Evolutionary conservation across 2,888 invertebrate genomes (phyloP), one percentile per base, ranked within the genome.

Genomic region (Gibbula magus): DNA sequence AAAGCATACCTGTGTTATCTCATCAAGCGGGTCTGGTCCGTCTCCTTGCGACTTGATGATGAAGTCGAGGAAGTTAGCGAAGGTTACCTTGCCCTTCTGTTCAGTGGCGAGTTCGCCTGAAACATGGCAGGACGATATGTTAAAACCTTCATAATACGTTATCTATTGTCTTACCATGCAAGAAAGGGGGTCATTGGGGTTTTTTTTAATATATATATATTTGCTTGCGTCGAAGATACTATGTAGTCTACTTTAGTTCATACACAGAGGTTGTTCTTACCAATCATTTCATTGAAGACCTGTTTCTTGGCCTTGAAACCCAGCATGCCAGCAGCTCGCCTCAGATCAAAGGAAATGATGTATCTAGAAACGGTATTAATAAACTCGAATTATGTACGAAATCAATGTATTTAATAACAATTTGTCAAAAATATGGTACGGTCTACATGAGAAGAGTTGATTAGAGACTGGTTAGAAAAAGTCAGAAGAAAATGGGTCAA

Each of bases 11-110:
- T 88, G 87, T 66, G 84, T 81, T 1, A 88, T 86, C 67, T 88
- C 89, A n/a, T 88, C 88, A 56, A 83, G 84, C 0, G 88, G 88
- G 79, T 90, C 89, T 20, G 84, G 86, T 0, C 89, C 89, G 13
- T 86, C 86, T n/a, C 84, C 85, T 76, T 90, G 89, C 35, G 85
- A 76, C 77, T 84, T 84, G n/a, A 88, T 83, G 18, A 90, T 86
- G 53, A 89, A 86, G 51, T 88, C 86, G 18, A 89, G 81, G 74
- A 90, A 90, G 70, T 86, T 85, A 13, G 82, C 77, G 77, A 90
- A 89, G 1, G 86, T 85, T 73, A 89, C 87, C 56, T 83, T 83
- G 7, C 85, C 87, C 61, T 80, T 81, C 29, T 82, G 80, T 39
- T 86, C 85, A 0, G 80, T 85, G 7, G 86, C 79, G 22, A 87